Base-by-base conservation (phyloP, 2,888 invertebrate genomes). In the Cephus pulcher region DNA sequence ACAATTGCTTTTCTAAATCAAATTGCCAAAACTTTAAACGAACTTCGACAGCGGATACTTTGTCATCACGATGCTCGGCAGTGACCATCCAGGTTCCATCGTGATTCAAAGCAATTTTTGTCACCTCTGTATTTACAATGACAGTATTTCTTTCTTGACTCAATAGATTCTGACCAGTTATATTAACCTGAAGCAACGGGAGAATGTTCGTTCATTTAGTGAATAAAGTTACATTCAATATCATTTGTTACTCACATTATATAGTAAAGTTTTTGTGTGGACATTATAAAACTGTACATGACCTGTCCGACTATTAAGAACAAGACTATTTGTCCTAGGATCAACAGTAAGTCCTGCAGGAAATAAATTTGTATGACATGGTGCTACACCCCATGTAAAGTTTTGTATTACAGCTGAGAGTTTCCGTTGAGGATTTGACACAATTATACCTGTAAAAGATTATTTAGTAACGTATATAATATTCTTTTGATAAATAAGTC, bases 21-120 rank as follows among this genome's bases (percentile, higher is more conserved):
- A 93, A 96, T 78, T 92, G 87, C 96, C 97, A 97, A 91, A 97
- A 97, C 88, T 97, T 97, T 0, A 97, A 92, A 77, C 95, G 92
- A 6, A 95, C 91, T 91, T 96, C 96, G 9, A 93, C 92, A 75
- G 92, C 91, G 80, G 93, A 93, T 73, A 93, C 89, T 35, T 92
- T 91, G 89, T 95, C 95, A 85, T 94, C 93, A 80, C 94, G 92
- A 79, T 93, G 92, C 88, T 95, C 95, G 9, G 94, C 93, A 0
- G 96, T 96, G 11, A 94, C 96, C 92, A 97, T 92, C 97, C 97
- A 97, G 11, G 90, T 86, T 0, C 95, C 95, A 88, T 94, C 92
- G 76, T 93, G 92, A 88, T 94, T 95, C 78, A 97, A 93, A 0
- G 95, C 95, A n/a, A 95, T 93, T 83, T 93, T 93, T 6, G 93